Evolutionary conservation across 1,140 invertebrate species (phyloP).

Genomic region (Dryas iulia): DNA sequence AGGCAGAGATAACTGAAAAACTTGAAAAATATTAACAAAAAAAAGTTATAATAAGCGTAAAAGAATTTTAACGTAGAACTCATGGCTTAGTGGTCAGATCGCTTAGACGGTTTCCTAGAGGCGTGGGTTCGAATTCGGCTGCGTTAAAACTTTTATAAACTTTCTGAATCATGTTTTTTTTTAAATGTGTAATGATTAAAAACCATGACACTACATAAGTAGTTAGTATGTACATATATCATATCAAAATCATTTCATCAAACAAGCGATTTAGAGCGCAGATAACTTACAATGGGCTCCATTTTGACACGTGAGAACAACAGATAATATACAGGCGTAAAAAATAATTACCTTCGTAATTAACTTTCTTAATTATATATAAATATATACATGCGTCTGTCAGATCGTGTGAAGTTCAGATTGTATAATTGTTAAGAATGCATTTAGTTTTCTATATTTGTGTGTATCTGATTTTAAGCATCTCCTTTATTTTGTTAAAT

Average conservation of each 20-base stretch:
- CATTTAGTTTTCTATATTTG: not conserved
- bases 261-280: not conserved
- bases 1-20: no score
- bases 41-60: no score
- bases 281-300: not conserved
- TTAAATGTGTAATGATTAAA: not conserved
- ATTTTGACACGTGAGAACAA: not conserved
- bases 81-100: no score
- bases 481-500: no score
- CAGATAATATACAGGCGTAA: not conserved
- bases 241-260: not conserved
- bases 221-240: not conserved
- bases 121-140: no score
- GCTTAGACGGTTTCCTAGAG: no score
- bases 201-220: not conserved
- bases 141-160: no score
- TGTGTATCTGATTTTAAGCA: no score
- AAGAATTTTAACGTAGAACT: no score
- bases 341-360: not conserved
- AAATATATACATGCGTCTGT: not conserved
- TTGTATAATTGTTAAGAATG: constrained; percentile 2
- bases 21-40: no score
- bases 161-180: no score
- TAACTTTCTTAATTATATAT: constrained; percentile 5
- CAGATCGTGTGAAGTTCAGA: not conserved